A percentile compares a stretch with the other conserved stretches of the same genome.
phyloP scores from a whole-genome alignment of 2,888 invertebrate genomes.

The Piscicola geometra region DNA sequence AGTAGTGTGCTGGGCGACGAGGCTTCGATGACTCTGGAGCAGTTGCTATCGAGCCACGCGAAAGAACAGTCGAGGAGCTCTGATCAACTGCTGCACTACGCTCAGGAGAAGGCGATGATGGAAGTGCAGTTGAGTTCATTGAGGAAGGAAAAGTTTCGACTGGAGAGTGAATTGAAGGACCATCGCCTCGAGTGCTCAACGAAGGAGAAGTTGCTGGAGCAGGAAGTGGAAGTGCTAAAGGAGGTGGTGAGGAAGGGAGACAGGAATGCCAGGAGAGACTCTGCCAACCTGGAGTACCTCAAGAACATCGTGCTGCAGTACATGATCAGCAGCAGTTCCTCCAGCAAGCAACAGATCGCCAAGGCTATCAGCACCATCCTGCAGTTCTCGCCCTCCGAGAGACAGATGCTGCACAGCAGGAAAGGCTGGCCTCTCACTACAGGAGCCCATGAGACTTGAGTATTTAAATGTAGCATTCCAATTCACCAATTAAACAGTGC shows the following conservation, averaged over 20 bases:
- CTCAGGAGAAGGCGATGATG: constrained; percentile 73
- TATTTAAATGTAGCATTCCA: not conserved
- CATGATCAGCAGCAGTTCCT: constrained; percentile 67
- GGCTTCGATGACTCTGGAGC: not conserved
- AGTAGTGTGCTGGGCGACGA: constrained; percentile 37
- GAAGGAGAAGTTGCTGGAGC: constrained; percentile 57
- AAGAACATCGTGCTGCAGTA: constrained; percentile 84
- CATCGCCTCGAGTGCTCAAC: constrained; percentile 48
- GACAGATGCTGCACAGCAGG: constrained; percentile 45
- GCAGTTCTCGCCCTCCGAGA: constrained; percentile 72
- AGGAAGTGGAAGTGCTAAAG: constrained; percentile 49
- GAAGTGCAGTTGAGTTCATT: constrained; percentile 72
- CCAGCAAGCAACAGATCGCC: constrained; percentile 73
- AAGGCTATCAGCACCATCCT: constrained; percentile 82
- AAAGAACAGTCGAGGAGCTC: not conserved
- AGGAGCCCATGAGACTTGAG: not conserved
- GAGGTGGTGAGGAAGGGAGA: constrained; percentile 58
- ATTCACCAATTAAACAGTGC: too few relatives aligned
- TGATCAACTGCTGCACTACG: constrained; percentile 69
- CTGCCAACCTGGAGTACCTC: constrained; percentile 80
- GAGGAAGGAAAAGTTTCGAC: constrained; percentile 66
- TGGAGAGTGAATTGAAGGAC: constrained; percentile 61
- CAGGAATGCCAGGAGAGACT: constrained; percentile 65
- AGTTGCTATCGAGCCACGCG: constrained; percentile 9
- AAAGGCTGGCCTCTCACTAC: constrained; percentile 4